Conservation (phyloP, 2,888 invertebrate genomes). For the Eurytoma adleriae region DNA sequence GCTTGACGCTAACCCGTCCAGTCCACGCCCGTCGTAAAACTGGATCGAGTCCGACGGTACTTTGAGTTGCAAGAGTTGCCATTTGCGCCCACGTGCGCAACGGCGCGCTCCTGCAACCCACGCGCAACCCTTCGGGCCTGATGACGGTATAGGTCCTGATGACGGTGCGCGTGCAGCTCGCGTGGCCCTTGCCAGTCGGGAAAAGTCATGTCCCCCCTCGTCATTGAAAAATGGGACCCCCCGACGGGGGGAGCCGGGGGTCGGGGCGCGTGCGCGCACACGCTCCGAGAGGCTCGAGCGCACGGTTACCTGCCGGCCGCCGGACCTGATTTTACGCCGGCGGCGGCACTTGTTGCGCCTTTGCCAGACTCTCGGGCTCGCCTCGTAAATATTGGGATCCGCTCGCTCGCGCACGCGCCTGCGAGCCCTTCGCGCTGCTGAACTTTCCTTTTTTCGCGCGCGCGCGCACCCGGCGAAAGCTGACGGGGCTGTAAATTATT, state of each 20-base stretch:
- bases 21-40: no score
- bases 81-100: no score
- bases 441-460: slow-evolving; percentile 23
- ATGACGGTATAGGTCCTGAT: no score
- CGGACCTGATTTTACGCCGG: slow-evolving; percentile 24
- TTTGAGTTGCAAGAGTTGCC: no score
- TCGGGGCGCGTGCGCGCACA: not conserved
- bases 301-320: not conserved
- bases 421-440: not conserved
- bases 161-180: slow-evolving; percentile 24
- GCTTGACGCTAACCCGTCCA: no score
- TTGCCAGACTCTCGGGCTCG: not conserved
- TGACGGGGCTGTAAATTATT: slow-evolving; percentile 1
- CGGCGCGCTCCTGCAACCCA: no score
- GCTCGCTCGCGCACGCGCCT: not conserved
- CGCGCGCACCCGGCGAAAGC: not conserved
- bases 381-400: slow-evolving; percentile 45
- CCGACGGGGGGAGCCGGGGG: not conserved
- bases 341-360: slow-evolving; percentile 46
- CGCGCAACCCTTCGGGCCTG: no score
- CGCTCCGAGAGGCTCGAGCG: not conserved
- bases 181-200: not conserved
- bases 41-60: no score
- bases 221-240: not conserved
- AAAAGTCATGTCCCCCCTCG: not conserved